Conservation (phyloP, 2,797 vertebrate genomes). For the Silurus aristotelis region DNA sequence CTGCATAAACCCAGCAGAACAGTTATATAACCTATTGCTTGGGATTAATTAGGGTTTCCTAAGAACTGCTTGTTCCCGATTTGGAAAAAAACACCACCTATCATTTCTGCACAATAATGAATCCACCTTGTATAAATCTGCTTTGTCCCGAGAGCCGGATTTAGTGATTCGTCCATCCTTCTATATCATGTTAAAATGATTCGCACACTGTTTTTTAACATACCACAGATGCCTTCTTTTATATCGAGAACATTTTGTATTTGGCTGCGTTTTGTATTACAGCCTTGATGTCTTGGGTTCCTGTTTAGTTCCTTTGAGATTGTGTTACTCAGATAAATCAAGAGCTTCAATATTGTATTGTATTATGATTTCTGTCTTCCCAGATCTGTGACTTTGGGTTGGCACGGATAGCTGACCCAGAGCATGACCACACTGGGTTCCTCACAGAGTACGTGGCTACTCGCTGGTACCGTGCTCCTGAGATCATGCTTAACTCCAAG, state of each 20-base stretch:
- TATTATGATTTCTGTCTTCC: constrained; percentile 4
- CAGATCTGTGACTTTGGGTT: constrained; percentile 94
- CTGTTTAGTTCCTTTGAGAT: background rate
- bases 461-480: constrained; percentile 92
- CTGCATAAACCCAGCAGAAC: background rate
- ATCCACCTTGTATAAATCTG: background rate
- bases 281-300: background rate
- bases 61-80: background rate
- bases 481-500: constrained; percentile 95
- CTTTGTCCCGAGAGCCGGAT: background rate
- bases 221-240: background rate
- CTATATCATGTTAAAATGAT: background rate
- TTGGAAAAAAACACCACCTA: background rate
- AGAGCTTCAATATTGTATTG: background rate
- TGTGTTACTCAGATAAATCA: background rate
- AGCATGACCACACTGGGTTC: constrained; percentile 88
- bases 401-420: constrained; percentile 88
- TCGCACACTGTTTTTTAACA: background rate
- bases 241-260: background rate
- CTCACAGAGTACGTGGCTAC: constrained; percentile 93
- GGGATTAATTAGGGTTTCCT: background rate
- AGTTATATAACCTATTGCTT: background rate
- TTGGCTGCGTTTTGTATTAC: background rate
- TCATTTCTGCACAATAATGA: background rate
- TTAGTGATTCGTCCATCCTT: background rate